Conservation (phyloP, 2,888 invertebrate species). For the Drosophila anomalata region DNA sequence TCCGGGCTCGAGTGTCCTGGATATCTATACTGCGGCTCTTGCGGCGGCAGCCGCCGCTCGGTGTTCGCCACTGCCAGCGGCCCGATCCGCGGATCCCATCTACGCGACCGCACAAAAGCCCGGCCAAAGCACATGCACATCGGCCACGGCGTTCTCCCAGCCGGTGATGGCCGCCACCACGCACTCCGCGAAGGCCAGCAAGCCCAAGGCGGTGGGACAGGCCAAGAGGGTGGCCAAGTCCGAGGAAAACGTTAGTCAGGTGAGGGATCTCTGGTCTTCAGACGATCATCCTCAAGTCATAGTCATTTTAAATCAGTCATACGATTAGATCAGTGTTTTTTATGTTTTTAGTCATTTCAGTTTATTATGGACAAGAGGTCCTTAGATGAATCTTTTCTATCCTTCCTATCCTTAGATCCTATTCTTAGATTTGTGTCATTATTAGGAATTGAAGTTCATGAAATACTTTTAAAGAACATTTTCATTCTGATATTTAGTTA, state of each 20-base stretch:
- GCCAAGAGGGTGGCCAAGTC: slow-evolving; percentile 31
- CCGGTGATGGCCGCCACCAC: slow-evolving; percentile 74
- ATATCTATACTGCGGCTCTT: slow-evolving; percentile 68
- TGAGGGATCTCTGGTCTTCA: slow-evolving; percentile 64
- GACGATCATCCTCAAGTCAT: slow-evolving; percentile 47
- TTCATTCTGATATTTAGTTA: no score
- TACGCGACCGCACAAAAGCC: slow-evolving; percentile 83
- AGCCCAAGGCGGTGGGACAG: slow-evolving; percentile 11
- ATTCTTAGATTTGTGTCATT: no score
- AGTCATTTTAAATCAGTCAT: slow-evolving; percentile 15
- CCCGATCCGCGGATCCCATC: slow-evolving; percentile 74
- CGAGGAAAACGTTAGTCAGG: slow-evolving; percentile 71
- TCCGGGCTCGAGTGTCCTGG: slow-evolving; percentile 59
- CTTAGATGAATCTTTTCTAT: no score
- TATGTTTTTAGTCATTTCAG: neutral
- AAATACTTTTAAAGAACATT: no score
- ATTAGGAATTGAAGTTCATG: no score
- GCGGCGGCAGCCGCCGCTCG: slow-evolving; percentile 54
- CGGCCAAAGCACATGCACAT: slow-evolving; percentile 72
- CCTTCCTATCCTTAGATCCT: no score
- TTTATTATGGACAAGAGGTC: neutral
- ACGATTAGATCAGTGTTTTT: slow-evolving; percentile 1
- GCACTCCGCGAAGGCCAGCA: slow-evolving; percentile 50
- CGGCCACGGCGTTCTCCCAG: slow-evolving; percentile 77
- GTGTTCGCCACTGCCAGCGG: slow-evolving; percentile 54